Percentiles rank a stretch among this genome's conserved stretches.
Evolutionary conservation across 2,888 invertebrate species (phyloP).

Genomic region (Caenorhabditis becei): DNA sequence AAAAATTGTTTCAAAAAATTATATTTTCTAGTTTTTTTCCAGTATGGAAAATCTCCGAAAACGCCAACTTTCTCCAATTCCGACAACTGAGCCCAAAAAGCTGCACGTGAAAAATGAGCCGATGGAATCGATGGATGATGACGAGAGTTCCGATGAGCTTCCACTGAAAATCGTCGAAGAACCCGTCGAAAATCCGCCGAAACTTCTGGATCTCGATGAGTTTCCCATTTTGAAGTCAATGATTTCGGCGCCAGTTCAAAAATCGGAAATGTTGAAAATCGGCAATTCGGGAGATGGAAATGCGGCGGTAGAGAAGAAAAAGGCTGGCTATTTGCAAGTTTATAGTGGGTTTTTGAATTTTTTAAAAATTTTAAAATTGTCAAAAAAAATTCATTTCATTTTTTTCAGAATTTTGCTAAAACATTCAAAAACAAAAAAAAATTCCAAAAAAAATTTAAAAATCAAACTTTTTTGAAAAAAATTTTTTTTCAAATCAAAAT

Average conservation of each 20-base stretch:
- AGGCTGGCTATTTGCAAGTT: slow-evolving; percentile 11
- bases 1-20: background rate
- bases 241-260: slow-evolving; percentile 22
- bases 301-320: background rate
- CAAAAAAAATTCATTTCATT: too few relatives aligned
- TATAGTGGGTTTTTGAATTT: slow-evolving; percentile 24
- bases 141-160: too few relatives aligned
- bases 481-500: background rate
- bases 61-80: background rate
- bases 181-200: background rate
- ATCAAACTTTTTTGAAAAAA: too few relatives aligned
- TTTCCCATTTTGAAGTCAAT: slow-evolving; percentile 19
- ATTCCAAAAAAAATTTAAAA: too few relatives aligned
- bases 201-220: background rate
- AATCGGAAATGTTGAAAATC: too few relatives aligned
- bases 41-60: slow-evolving; percentile 47
- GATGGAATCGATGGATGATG: background rate
- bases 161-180: background rate
- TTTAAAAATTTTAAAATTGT: background rate
- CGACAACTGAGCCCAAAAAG: background rate
- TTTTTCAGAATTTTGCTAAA: too few relatives aligned
- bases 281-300: background rate
- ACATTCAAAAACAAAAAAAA: too few relatives aligned
- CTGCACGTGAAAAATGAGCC: too few relatives aligned
- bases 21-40: background rate